phyloP scores from a whole-genome alignment of 2,797 vertebrate species.

The Rhabdophis nuchalis region DNA sequence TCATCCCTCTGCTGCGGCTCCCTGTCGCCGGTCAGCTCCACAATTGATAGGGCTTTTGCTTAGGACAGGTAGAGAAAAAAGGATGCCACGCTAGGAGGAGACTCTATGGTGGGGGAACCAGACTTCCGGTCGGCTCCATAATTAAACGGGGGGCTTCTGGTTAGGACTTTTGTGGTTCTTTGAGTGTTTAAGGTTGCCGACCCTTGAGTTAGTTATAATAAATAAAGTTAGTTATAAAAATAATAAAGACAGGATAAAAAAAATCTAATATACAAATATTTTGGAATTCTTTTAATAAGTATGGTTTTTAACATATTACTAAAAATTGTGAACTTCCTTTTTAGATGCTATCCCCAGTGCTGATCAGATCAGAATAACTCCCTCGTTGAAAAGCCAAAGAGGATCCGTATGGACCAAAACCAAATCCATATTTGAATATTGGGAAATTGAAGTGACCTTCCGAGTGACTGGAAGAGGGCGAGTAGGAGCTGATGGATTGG shows the following conservation, averaged over 20 bases:
- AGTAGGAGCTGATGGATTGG: slow-evolving; percentile 93
- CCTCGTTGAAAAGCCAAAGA: slow-evolving; percentile 90
- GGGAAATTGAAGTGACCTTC: slow-evolving; percentile 94
- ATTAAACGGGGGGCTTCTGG: no score
- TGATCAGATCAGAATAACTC: slow-evolving; percentile 92
- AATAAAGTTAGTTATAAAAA: background rate
- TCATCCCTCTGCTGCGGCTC: no score
- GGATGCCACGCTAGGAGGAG: no score
- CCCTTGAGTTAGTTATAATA: background rate
- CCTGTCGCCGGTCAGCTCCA: no score
- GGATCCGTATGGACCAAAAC: slow-evolving; percentile 92
- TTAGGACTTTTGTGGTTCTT: no score
- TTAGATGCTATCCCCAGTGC: slow-evolving; percentile 93
- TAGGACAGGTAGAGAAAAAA: no score
- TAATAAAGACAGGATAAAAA: background rate
- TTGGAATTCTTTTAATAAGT: background rate
- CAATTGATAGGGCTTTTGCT: no score
- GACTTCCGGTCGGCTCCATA: no score
- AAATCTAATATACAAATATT: background rate
- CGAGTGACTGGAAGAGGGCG: slow-evolving; percentile 90
- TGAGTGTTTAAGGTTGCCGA: no score
- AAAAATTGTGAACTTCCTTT: slow-evolving; percentile 16
- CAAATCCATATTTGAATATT: slow-evolving; percentile 81
- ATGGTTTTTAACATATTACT: background rate
- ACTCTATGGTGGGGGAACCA: no score